These are phyloP conservation scores for Eudemis profundana DNA, from an alignment of 2,888 invertebrate species.

Conservation along the genomic window DNA sequence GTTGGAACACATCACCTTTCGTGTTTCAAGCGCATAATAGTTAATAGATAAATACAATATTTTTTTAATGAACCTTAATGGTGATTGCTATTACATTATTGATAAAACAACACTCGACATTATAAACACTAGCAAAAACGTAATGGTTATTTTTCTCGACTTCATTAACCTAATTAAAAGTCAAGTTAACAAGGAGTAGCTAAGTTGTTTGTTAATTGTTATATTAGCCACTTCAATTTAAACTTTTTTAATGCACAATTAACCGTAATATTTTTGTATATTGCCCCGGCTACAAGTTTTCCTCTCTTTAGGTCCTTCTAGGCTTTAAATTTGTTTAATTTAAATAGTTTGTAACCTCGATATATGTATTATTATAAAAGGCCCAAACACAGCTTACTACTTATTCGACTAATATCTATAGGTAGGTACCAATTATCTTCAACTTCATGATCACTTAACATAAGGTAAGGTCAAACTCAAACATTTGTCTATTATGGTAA, in stretches of 20 bases:
- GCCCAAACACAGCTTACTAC: too few relatives aligned
- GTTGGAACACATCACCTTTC: constrained; percentile 16
- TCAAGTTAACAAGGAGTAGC: background rate
- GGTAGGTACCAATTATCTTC: too few relatives aligned
- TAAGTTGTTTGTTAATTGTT: background rate
- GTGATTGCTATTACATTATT: background rate
- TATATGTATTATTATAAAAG: too few relatives aligned
- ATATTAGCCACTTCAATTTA: background rate
- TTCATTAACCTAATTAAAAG: background rate
- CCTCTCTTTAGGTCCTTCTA: background rate
- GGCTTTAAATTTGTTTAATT: too few relatives aligned
- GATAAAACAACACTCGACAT: background rate
- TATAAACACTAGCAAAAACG: background rate
- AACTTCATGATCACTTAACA: too few relatives aligned
- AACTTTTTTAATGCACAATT: background rate
- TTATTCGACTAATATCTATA: too few relatives aligned
- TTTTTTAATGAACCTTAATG: constrained; percentile 4
- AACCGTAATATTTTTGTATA: background rate
- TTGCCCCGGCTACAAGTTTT: background rate
- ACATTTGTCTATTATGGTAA: too few relatives aligned
- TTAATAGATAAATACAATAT: constrained; percentile 3
- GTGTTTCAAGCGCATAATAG: constrained; percentile 9
- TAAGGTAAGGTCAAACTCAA: too few relatives aligned
- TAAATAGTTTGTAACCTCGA: too few relatives aligned
- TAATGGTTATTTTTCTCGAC: background rate